Percentiles rank a stretch among this genome's conserved stretches.
These are phyloP conservation scores for Rotaria magnacalcarata DNA, from an alignment of 2,888 invertebrate genomes.

Conservation along the genomic window DNA sequence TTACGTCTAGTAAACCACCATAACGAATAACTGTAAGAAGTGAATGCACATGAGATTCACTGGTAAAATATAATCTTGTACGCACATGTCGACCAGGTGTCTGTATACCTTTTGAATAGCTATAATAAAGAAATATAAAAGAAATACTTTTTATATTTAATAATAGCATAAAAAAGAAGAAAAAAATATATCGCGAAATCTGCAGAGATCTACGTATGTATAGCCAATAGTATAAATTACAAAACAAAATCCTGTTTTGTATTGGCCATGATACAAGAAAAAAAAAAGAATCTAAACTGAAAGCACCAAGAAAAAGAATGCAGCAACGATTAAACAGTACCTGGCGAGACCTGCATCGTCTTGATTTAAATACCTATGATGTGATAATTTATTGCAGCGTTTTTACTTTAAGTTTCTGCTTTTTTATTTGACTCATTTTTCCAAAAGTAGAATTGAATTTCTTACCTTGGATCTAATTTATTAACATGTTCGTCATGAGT, in stretches of 20 bases:
- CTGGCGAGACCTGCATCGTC: neutral
- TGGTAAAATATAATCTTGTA: slow-evolving; percentile 94
- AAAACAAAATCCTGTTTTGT: neutral
- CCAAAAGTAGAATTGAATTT: neutral
- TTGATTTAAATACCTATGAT: neutral
- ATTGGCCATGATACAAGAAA: neutral
- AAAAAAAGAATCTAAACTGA: neutral
- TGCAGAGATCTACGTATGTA: neutral
- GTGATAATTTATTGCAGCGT: neutral
- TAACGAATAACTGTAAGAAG: slow-evolving; percentile 86
- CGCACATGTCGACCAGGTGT: slow-evolving; percentile 95
- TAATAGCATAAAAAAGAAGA: too few relatives aligned
- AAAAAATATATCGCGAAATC: neutral
- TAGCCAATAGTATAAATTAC: too few relatives aligned
- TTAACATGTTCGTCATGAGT: slow-evolving; percentile 37
- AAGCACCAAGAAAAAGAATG: neutral
- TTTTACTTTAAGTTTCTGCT: neutral
- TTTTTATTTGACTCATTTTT: neutral
- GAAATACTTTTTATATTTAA: neutral
- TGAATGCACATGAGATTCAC: slow-evolving; percentile 97
- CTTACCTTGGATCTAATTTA: slow-evolving; percentile 42
- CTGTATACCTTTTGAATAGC: slow-evolving; percentile 90
- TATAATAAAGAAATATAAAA: neutral
- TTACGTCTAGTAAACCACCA: slow-evolving; percentile 80
- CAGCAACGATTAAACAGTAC: neutral